Evolutionary conservation across 1,140 invertebrate genomes (phyloP).

Genomic region (Chymomyza costata): DNA sequence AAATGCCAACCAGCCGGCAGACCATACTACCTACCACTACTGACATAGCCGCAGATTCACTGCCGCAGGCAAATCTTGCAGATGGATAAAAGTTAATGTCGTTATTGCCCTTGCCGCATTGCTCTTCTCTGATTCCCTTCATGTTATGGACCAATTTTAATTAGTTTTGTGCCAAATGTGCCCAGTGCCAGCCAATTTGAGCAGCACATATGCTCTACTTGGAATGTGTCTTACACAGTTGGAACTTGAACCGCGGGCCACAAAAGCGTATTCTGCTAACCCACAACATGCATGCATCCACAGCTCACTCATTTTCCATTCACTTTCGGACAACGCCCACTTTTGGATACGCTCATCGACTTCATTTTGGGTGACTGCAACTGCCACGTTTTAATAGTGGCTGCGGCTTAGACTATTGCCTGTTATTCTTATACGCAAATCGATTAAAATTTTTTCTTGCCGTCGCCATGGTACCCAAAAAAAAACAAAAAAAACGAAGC

Average conservation of each 20-base stretch:
- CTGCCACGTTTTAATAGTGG: conserved; percentile 45
- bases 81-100: conserved; percentile 68
- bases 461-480: conserved; percentile 15
- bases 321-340: conserved; percentile 69
- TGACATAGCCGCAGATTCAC: conserved; percentile 36
- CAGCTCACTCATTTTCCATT: conserved; percentile 73
- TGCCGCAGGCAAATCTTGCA: conserved; percentile 58
- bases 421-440: conserved; percentile 72
- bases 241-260: not conserved
- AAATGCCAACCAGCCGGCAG: not conserved
- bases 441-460: conserved; percentile 67
- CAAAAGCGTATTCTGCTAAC: conserved; percentile 5
- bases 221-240: conserved; percentile 44
- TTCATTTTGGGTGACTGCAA: conserved; percentile 64
- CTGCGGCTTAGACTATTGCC: conserved; percentile 23
- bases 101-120: conserved; percentile 19
- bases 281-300: conserved; percentile 36
- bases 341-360: conserved; percentile 59
- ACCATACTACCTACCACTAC: no score
- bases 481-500: not conserved
- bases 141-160: conserved; percentile 74
- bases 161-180: conserved; percentile 64
- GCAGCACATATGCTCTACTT: conserved; percentile 70
- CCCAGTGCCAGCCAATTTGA: conserved; percentile 29
- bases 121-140: conserved; percentile 22